Base-by-base conservation (phyloP, 2,113 vertebrate genomes). In the Forbesichthys papilliferus region DNA sequence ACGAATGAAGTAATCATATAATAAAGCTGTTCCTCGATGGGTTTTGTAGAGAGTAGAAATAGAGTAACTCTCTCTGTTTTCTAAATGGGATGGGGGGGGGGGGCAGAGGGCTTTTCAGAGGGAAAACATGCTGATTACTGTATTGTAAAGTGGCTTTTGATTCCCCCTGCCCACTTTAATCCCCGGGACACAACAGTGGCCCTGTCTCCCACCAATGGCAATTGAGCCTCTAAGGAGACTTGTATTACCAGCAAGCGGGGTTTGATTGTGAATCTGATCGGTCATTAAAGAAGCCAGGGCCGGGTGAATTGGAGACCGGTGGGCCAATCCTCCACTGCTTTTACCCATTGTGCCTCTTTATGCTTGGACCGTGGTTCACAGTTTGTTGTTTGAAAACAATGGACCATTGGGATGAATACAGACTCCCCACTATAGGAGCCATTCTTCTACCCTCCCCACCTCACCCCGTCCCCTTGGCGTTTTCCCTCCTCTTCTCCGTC, bases 101-200 rank as follows among this genome's bases (percentile, higher is more conserved):
- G 86, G 90, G 77, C 51, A 67, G 75, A 78, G 84, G 87, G 84
- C 92, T 92, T 92, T 90, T 94, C 93, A 87, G 54, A 89, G 90
- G 80, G 91, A 93, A 94, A 95, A 94, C 93, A 94, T 78, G 91
- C 93, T 87, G 94, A 93, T 94, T 93, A 93, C 93, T 90, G 91
- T 94, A 93, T 95, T 94, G 94, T 95, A 86, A 87, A 92, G 93
- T 84, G 85, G 85, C 93, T 95, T 94, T 92, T 94, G 88, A 95
- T 94, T 94, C 91, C 89, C 89, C 89, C 92, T 88, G 90, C 84
- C 74, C 66, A 83, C 90, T 90, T 92, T 92, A 93, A 92, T 92
- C 90, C 92, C 79, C 18, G 0, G 86, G 74, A 90, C 90, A 94
- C 93, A 94, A 92, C 90, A 87, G 93, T 86, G 79, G 84, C 89